Base-by-base conservation (phyloP, 2,113 vertebrate genomes). In the Vireo altiloquus region DNA sequence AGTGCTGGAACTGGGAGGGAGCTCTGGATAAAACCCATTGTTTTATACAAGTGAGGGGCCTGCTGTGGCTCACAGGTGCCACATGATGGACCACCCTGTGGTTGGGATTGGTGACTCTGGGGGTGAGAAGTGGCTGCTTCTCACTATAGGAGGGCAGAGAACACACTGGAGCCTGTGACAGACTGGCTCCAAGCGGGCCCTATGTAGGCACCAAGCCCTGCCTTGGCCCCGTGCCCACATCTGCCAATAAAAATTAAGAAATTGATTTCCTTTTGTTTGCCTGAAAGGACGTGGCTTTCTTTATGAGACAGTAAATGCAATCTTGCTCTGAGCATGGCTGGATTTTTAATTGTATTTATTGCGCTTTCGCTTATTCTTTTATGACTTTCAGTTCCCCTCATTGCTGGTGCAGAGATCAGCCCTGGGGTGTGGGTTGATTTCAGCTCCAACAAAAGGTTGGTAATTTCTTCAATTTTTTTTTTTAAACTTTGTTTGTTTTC, bases 231-330 rank as follows among this genome's bases (percentile, higher is more conserved):
- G 1, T 78, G 95, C 97, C 97, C 72, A 77, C 17, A 88, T 77
- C 95, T 98, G 97, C 93, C 97, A 98, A 98, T 98, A 98, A 97
- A 98, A 98, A 98, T 98, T 98, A 98, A 98, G 98, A 97, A 97
- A 98, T 98, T 97, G 97, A 98, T 98, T 98, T 98, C 92, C 96
- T 96, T 98, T 97, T 97, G 97, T 97, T 97, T 98, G 97, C 97
- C 95, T 97, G 96, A 96, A 93, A 98, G 97, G 96, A 94, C 19
- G 75, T 95, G 92, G 85, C 94, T 94, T 54, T 95, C 92, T 98
- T 97, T 97, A 97, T 97, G 97, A 98, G 97, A 97, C 78, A 92
- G 96, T 96, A 97, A 98, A 97, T 96, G 96, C 93, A 96, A 96
- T 96, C 94, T 96, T 56, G 91, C 96, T 97, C 96, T 95, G 96